phyloP scores from a whole-genome alignment of 2,888 invertebrate species.

The Myopa testacea region DNA sequence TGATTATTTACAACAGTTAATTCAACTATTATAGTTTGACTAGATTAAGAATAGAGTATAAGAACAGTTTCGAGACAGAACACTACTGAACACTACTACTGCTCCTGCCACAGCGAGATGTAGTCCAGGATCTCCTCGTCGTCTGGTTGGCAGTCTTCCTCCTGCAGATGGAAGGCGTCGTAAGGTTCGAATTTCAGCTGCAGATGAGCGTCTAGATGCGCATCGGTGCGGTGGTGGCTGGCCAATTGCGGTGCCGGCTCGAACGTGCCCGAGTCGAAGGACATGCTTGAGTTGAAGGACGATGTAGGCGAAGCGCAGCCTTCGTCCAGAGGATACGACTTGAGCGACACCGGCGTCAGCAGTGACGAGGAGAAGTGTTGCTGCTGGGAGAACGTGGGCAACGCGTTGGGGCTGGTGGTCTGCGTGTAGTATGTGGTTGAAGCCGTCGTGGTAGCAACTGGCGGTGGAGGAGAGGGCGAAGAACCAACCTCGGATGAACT shows the following conservation, averaged over 20 bases:
- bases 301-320: conserved; percentile 61
- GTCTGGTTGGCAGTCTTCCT: conserved; percentile 78
- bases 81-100: conserved; percentile 49
- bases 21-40: conserved; percentile 40
- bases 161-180: conserved; percentile 81
- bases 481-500: conserved; percentile 36
- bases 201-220: conserved; percentile 56
- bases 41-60: conserved; percentile 23
- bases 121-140: conserved; percentile 88
- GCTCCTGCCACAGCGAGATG: conserved; percentile 66
- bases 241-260: conserved; percentile 51
- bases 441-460: conserved; percentile 32
- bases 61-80: not conserved
- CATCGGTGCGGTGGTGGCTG: conserved; percentile 34
- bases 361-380: conserved; percentile 53
- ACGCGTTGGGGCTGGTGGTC: not conserved
- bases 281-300: conserved; percentile 63
- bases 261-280: conserved; percentile 64
- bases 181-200: conserved; percentile 72
- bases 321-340: conserved; percentile 48
- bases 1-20: conserved; percentile 13
- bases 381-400: conserved; percentile 39
- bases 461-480: conserved; percentile 19
- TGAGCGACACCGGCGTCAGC: conserved; percentile 56
- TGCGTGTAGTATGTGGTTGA: conserved; percentile 22